These are phyloP conservation scores for Scomber scombrus DNA, from an alignment of 2,113 vertebrate genomes.

Conservation along the genomic window DNA sequence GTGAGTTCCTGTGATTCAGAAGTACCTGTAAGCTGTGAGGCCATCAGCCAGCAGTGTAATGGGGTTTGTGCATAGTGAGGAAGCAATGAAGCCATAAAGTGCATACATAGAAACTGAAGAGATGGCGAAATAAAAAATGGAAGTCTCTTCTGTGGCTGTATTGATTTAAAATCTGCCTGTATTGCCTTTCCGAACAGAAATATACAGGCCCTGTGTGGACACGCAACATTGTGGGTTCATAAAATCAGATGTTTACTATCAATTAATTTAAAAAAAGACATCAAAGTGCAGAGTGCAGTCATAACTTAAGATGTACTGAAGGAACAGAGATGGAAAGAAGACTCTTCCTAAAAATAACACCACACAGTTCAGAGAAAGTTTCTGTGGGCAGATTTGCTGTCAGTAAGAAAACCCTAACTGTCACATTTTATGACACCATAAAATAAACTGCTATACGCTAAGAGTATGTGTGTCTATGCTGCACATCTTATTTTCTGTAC, in stretches of 20 bases:
- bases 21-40: conserved; percentile 12
- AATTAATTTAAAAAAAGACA: conserved; percentile 52
- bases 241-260: conserved; percentile 67
- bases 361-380: conserved; percentile 8
- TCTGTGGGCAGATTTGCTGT: conserved; percentile 44
- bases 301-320: conserved; percentile 47
- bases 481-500: conserved; percentile 20
- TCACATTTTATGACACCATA: conserved; percentile 60
- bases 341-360: conserved; percentile 57
- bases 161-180: conserved; percentile 53
- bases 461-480: neutral
- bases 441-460: conserved; percentile 36
- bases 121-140: neutral
- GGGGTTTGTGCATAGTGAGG: conserved; percentile 17
- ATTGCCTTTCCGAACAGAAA: conserved; percentile 39
- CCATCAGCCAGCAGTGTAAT: conserved; percentile 40
- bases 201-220: conserved; percentile 52
- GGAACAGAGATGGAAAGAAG: conserved; percentile 14
- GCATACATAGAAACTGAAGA: neutral
- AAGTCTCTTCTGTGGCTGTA: conserved; percentile 44
- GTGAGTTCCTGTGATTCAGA: conserved; percentile 21
- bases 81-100: conserved; percentile 50
- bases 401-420: conserved; percentile 49
- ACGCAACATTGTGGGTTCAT: conserved; percentile 36
- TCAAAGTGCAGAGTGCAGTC: conserved; percentile 37